Percentiles rank a stretch among this genome's conserved stretches.
phyloP scores from a whole-genome alignment of 2,797 vertebrate genomes.

The Danio albolineatus region DNA sequence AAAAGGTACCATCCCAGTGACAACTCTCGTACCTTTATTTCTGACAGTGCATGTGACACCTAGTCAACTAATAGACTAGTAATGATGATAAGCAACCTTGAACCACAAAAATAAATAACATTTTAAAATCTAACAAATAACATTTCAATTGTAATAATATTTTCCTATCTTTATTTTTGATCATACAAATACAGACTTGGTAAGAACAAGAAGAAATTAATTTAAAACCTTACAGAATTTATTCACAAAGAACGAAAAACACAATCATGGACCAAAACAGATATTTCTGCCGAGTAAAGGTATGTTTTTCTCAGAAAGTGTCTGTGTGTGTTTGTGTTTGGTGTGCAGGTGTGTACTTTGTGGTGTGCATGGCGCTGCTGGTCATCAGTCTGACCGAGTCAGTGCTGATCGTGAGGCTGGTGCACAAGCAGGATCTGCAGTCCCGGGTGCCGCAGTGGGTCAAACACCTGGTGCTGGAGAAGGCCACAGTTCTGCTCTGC shows the following conservation, averaged over 20 bases:
- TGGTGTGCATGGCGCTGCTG: slow-evolving; percentile 98
- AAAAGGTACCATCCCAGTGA: no score
- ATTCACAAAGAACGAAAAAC: background rate
- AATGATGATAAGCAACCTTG: no score
- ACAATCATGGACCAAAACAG: background rate
- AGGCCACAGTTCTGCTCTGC: slow-evolving; percentile 85
- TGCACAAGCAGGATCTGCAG: slow-evolving; percentile 96
- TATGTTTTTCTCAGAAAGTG: background rate
- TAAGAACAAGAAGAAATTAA: no score
- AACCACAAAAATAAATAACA: no score
- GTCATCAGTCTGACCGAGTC: slow-evolving; percentile 96
- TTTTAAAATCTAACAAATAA: no score
- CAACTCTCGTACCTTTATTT: no score
- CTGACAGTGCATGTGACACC: no score
- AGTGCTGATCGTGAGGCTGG: slow-evolving; percentile 92
- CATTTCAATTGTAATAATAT: no score
- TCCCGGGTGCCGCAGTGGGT: slow-evolving; percentile 90
- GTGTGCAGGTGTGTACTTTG: slow-evolving; percentile 90
- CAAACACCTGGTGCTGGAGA: slow-evolving; percentile 85
- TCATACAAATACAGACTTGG: no score
- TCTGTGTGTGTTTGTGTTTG: slow-evolving; percentile 31
- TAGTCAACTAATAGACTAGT: no score
- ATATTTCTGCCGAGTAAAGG: background rate
- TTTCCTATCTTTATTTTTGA: no score
- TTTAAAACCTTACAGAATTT: background rate